Evolutionary conservation across 2,797 vertebrate species (phyloP), one percentile per base, ranked within the genome.

Genomic region (Smutsia temminckii): DNA sequence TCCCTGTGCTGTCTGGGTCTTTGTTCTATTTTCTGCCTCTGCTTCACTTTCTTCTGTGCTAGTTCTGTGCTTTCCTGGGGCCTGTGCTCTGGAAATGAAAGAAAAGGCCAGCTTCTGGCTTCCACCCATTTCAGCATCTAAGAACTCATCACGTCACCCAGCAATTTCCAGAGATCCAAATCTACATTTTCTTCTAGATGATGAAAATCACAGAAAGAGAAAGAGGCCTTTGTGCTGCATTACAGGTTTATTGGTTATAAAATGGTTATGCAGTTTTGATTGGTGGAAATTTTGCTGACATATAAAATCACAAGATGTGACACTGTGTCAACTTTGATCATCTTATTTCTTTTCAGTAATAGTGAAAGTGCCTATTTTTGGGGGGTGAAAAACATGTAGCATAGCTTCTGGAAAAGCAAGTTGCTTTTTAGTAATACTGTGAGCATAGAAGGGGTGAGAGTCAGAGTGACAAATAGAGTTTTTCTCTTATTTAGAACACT

Each of bases 281-380:
- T 69, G 72, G 71, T 86, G 59, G 53, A 81, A 88, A 66, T 81
- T 85, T 95, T 64, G 55, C 93, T 95, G 89, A 72, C n/a, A 8
- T 80, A 40, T 66, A 86, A 84, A 57, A 77, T 84, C 78, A 81
- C 18, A 53, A 80, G 55, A 64, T 32, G 3, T 32, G 32, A 69
- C 17, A 42, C 66, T 81, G 17, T 80, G 46, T 93, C 59, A 81
- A 23, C 59, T 74, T 87, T 92, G 71, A 61, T 94, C n/a, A 13
- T 88, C 10, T 51, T 63, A 63, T 78, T 85, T 92, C 66, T 91
- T 80, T 85, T 88, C 40, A 42, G 20, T 20, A 29, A 13, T 40
- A 1, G 6, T 29, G 11, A 78, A 84, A 57, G 27, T 74, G 64
- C 25, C 20, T 64, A 4, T 66, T 74, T 96, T 81, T 79, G 21